phyloP scores from a whole-genome alignment of 2,113 vertebrate genomes.

The Agapornis roseicollis region DNA sequence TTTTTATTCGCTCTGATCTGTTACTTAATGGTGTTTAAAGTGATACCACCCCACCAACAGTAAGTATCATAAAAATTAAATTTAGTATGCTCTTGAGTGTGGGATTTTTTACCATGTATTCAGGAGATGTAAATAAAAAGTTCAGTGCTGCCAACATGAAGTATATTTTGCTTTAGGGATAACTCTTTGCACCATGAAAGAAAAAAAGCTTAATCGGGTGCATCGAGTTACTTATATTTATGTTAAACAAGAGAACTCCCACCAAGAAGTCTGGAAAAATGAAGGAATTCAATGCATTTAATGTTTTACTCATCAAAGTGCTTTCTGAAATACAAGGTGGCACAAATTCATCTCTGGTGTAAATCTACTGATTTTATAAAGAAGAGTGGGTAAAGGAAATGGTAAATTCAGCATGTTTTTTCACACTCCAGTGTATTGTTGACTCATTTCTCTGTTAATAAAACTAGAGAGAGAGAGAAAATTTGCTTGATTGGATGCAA shows the following conservation, averaged over 20 bases:
- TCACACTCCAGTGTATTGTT: neutral
- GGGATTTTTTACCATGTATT: neutral
- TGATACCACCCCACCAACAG: neutral
- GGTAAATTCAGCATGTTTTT: neutral
- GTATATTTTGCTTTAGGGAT: neutral
- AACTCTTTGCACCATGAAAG: neutral
- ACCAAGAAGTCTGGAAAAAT: neutral
- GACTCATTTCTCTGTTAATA: neutral
- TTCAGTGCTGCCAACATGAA: neutral
- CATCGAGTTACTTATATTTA: neutral
- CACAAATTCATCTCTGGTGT: neutral
- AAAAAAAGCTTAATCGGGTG: neutral
- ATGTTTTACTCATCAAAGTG: neutral
- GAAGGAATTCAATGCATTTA: neutral
- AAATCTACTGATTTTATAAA: neutral
- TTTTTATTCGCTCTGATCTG: constrained; percentile 45
- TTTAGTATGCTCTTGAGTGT: neutral
- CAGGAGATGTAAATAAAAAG: neutral
- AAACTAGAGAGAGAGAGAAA: neutral
- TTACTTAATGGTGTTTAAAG: constrained; percentile 12
- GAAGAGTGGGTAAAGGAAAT: neutral
- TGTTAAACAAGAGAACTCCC: neutral
- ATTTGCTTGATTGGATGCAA: neutral
- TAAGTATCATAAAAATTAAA: neutral
- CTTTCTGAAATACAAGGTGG: neutral